Evolutionary conservation across 2,113 vertebrate species (phyloP).

Genomic region (Cariama cristata): DNA sequence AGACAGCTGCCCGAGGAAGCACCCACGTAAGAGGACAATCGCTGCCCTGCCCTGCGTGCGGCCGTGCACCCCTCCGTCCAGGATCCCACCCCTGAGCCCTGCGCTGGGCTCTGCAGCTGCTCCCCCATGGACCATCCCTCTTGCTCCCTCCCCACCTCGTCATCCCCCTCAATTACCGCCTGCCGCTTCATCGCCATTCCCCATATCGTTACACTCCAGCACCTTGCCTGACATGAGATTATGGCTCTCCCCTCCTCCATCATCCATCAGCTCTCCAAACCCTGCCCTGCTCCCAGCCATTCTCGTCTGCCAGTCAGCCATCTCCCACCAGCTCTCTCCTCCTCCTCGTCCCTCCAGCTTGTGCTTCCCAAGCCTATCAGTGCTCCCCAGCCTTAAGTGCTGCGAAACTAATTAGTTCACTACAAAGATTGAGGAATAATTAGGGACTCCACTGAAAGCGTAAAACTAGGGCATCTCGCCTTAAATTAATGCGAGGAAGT

Average conservation of each 20-base stretch:
- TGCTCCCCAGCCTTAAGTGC: conserved; percentile 48
- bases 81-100: not conserved
- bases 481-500: conserved; percentile 7
- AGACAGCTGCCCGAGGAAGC: not conserved
- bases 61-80: not conserved
- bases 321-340: not conserved
- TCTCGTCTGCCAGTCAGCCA: not conserved
- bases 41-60: not conserved
- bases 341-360: not conserved
- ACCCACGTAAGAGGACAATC: accelerated
- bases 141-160: not conserved
- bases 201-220: accelerated
- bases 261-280: not conserved
- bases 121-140: accelerated
- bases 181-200: accelerated
- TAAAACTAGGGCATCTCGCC: conserved; percentile 62
- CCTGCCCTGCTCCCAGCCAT: not conserved
- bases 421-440: conserved; percentile 57
- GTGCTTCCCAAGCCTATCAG: conserved; percentile 42
- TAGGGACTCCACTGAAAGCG: conserved; percentile 60
- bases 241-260: not conserved
- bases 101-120: not conserved
- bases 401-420: conserved; percentile 60
- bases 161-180: not conserved
- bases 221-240: not conserved